These are phyloP conservation scores for Takifugu ocellatus DNA, from an alignment of 2,797 vertebrate genomes.

Conservation along the genomic window DNA sequence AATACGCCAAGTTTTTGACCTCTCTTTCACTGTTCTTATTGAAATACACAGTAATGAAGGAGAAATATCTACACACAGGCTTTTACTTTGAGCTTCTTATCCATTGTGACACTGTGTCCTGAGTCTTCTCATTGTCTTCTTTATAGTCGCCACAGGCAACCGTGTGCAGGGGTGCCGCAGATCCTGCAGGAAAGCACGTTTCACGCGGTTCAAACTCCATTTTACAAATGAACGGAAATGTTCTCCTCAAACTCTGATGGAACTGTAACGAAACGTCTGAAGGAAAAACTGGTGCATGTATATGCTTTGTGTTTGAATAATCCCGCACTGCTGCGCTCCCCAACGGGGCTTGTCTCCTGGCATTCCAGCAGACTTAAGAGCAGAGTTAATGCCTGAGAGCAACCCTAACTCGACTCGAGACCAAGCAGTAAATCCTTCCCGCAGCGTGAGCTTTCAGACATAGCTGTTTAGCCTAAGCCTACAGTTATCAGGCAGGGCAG, in stretches of 20 bases:
- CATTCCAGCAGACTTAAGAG: constrained; percentile 49
- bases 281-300: constrained; percentile 16
- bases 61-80: no score
- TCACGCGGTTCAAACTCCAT: background rate
- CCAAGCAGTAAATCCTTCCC: constrained; percentile 68
- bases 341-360: constrained; percentile 41
- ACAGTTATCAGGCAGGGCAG: constrained; percentile 61
- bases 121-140: no score
- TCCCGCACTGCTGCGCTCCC: constrained; percentile 33
- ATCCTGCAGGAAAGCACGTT: background rate
- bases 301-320: constrained; percentile 41
- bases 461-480: constrained; percentile 64
- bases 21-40: no score
- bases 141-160: background rate
- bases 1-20: no score
- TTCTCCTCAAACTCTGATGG: constrained; percentile 29
- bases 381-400: constrained; percentile 47
- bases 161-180: background rate
- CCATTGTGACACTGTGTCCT: no score
- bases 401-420: constrained; percentile 45
- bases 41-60: no score
- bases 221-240: constrained; percentile 16
- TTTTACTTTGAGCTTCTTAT: no score
- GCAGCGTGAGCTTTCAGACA: constrained; percentile 60
- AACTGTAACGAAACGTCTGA: no score